Evolutionary conservation across 2,888 invertebrate species (phyloP).

Genomic region (Brassicogethes aeneus): DNA sequence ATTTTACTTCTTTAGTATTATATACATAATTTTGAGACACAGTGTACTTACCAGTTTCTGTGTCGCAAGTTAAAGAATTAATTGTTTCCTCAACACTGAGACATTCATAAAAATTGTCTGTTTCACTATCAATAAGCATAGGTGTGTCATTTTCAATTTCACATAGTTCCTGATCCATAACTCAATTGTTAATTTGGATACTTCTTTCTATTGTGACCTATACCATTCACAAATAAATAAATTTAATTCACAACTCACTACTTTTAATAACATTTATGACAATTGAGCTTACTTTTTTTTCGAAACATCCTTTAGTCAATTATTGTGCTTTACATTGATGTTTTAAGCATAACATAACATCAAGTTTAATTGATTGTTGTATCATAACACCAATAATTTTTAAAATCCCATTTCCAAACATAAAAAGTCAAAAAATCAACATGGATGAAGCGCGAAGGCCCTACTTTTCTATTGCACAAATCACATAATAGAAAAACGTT

Average conservation of each 20-base stretch:
- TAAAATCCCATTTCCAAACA: background rate
- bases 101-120: conserved; percentile 29
- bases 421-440: conserved; percentile 1
- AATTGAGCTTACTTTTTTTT: background rate
- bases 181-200: conserved; percentile 19
- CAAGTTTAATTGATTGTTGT: background rate
- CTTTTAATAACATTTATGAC: background rate
- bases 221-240: too few relatives aligned
- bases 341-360: background rate
- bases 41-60: conserved; percentile 18
- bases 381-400: background rate
- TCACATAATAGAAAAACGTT: too few relatives aligned
- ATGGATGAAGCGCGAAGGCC: background rate
- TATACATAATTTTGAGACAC: background rate
- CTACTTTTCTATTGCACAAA: background rate
- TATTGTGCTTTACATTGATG: background rate
- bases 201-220: conserved; percentile 25
- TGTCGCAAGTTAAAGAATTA: conserved; percentile 22
- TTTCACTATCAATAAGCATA: conserved; percentile 29
- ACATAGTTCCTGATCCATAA: conserved; percentile 25
- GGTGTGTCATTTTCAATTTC: conserved; percentile 25
- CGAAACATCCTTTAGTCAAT: background rate
- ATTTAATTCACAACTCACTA: too few relatives aligned
- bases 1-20: too few relatives aligned
- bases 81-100: conserved; percentile 26